Conservation (phyloP, 2,797 vertebrate species). For the Thripadectes ignobilis region DNA sequence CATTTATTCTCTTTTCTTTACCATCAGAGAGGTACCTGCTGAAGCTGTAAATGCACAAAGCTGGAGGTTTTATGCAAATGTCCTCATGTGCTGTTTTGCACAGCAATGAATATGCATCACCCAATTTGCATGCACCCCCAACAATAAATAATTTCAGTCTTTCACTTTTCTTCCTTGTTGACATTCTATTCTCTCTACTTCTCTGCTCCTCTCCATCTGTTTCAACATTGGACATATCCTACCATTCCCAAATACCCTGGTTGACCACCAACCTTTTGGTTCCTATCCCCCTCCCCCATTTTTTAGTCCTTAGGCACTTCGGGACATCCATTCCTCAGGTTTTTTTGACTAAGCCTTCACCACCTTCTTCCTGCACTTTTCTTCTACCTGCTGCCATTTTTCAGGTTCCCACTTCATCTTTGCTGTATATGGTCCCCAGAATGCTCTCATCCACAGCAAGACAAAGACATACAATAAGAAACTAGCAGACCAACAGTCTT, state of each 20-base stretch:
- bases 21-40: not conserved
- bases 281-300: not conserved
- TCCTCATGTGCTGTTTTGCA: not conserved
- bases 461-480: not conserved
- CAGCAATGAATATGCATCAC: not conserved
- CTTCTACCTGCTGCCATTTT: not conserved
- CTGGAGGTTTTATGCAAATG: slow-evolving; percentile 1
- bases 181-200: not conserved
- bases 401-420: not conserved
- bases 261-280: not conserved
- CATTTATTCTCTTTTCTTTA: not conserved
- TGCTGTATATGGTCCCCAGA: not conserved
- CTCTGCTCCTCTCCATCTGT: not conserved
- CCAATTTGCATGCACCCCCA: not conserved
- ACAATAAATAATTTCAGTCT: not conserved
- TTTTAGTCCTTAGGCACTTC: not conserved
- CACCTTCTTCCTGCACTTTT: not conserved
- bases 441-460: not conserved
- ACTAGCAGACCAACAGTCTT: not conserved
- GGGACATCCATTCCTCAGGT: not conserved
- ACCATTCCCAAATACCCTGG: not conserved
- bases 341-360: not conserved
- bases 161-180: not conserved
- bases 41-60: not conserved
- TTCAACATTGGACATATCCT: not conserved